Conservation (phyloP, 2,797 vertebrate species). For the Thripadectes ignobilis region DNA sequence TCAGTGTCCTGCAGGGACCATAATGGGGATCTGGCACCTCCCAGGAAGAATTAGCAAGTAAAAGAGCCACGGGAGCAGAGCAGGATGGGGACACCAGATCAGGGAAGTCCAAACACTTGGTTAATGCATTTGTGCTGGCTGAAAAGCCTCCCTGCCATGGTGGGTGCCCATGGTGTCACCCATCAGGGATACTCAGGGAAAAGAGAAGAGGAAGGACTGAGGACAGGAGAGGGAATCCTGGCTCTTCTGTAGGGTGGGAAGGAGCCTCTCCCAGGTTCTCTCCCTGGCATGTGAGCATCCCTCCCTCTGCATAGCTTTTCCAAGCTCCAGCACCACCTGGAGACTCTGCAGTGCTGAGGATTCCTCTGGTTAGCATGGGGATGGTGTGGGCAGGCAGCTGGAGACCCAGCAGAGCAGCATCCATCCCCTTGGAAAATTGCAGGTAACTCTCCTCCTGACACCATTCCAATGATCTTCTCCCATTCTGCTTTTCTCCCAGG, state of each 20-base stretch:
- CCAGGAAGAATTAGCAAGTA: neutral
- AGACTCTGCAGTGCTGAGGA: too few relatives aligned
- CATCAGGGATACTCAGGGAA: accelerated
- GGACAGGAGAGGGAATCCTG: accelerated
- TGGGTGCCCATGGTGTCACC: neutral
- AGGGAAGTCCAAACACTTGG: neutral
- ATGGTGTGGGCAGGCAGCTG: neutral
- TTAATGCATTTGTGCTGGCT: neutral
- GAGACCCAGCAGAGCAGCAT: neutral
- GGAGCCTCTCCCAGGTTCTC: neutral
- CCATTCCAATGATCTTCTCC: neutral
- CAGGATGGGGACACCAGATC: neutral
- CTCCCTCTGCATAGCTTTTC: neutral
- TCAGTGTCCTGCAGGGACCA: neutral
- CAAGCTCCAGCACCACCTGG: neutral
- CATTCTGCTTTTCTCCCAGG: constrained; percentile 68
- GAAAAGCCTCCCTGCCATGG: neutral
- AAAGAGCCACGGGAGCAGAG: neutral
- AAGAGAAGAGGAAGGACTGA: neutral
- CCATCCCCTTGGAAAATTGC: accelerated
- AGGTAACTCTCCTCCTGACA: neutral
- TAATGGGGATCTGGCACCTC: neutral
- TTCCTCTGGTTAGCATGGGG: accelerated
- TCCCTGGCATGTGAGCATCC: accelerated
- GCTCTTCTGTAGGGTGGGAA: neutral